A percentile compares a stretch with the other conserved stretches of the same genome.
Evolutionary conservation across 2,888 invertebrate genomes (phyloP).

Genomic region (Hyles lineata): DNA sequence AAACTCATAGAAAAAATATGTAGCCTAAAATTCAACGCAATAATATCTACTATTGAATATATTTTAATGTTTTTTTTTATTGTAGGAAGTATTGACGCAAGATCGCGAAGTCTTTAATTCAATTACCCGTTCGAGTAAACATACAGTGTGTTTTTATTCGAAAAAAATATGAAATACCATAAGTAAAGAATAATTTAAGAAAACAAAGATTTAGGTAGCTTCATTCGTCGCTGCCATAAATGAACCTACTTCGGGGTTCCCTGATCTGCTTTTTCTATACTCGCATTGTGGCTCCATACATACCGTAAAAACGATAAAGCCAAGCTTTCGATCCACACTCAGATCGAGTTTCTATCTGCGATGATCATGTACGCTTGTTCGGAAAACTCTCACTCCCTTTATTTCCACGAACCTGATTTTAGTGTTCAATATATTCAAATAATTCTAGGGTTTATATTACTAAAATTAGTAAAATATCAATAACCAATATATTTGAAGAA

Average conservation of each 20-base stretch:
- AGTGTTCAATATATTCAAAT: constrained; percentile 7
- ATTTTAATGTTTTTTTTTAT: too few species aligned
- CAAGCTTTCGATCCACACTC: constrained; percentile 79
- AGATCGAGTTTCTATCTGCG: constrained; percentile 73
- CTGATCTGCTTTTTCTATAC: constrained; percentile 55
- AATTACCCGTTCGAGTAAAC: too few species aligned
- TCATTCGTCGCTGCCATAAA: constrained; percentile 7
- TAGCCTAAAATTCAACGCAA: too few species aligned
- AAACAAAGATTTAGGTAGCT: not conserved
- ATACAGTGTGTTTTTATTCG: too few species aligned
- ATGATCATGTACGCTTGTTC: constrained; percentile 60
- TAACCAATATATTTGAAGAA: not conserved
- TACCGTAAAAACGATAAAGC: constrained; percentile 67
- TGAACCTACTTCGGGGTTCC: constrained; percentile 46
- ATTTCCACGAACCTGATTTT: constrained; percentile 34
- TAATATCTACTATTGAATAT: too few species aligned
- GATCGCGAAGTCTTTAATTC: too few species aligned
- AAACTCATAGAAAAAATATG: too few species aligned
- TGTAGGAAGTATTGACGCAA: too few species aligned
- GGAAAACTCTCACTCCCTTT: constrained; percentile 48
- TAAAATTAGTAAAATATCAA: not conserved
- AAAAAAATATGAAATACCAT: too few species aligned
- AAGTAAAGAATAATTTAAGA: not conserved
- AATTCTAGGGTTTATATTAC: not conserved
- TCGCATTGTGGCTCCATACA: constrained; percentile 58